These are phyloP conservation scores for Hydrophis major DNA, from an alignment of 2,797 vertebrate genomes.

Conservation along the genomic window DNA sequence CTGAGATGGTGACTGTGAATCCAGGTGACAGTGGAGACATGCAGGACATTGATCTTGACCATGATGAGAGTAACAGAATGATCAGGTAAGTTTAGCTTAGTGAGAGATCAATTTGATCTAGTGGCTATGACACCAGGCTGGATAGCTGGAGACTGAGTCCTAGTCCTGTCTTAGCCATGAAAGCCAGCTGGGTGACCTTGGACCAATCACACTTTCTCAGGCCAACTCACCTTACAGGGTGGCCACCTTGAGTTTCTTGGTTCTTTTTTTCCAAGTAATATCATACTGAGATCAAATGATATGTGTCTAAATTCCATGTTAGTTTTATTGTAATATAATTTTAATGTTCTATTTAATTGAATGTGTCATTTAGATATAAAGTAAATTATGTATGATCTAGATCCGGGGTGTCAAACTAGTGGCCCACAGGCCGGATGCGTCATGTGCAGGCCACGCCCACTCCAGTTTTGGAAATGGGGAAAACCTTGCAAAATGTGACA, in stretches of 20 bases:
- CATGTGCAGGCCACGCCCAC: fast-evolving
- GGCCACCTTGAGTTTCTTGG: background rate
- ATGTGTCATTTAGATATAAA: background rate
- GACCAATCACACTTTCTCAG: background rate
- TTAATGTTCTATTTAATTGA: background rate
- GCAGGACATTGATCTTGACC: constrained; percentile 83
- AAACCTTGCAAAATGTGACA: background rate
- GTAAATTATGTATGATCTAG: background rate
- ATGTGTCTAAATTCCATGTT: background rate
- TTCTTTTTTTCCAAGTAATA: background rate
- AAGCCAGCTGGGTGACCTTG: background rate
- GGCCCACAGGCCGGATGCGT: fast-evolving
- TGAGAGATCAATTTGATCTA: background rate
- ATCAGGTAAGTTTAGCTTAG: constrained; percentile 81
- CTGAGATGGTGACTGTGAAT: constrained; percentile 76
- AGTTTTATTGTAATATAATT: background rate
- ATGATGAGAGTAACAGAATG: constrained; percentile 87
- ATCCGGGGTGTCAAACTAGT: background rate
- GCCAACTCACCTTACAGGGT: background rate
- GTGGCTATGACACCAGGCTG: background rate
- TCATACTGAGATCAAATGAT: background rate
- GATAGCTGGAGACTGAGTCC: background rate
- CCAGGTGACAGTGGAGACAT: constrained; percentile 82
- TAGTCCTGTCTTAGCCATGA: background rate
- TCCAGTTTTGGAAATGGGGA: background rate